Percentiles rank a stretch among this genome's conserved stretches.
These are phyloP conservation scores for Calcarius lapponicus DNA, from an alignment of 2,797 vertebrate genomes.

Conservation along the genomic window DNA sequence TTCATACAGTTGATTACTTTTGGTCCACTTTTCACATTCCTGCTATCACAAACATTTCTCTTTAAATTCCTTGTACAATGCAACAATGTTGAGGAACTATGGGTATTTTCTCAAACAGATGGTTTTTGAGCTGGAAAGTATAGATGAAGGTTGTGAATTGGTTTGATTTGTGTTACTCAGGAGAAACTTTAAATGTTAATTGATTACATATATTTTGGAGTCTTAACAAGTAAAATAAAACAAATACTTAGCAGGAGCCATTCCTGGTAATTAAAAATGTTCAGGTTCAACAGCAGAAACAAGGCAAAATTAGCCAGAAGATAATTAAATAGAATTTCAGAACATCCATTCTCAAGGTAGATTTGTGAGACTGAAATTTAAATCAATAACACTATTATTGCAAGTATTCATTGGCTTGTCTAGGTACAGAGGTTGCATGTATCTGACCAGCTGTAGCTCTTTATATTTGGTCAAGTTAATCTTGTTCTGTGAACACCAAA, in stretches of 20 bases:
- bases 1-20: neutral
- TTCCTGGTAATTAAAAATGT: neutral
- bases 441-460: neutral
- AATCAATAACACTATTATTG: neutral
- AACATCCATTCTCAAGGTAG: neutral
- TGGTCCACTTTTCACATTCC: neutral
- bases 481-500: neutral
- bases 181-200: neutral
- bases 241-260: neutral
- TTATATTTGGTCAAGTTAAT: neutral
- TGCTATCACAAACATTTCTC: neutral
- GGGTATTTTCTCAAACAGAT: neutral
- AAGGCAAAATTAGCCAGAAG: constrained; percentile 13
- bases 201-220: neutral
- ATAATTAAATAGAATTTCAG: constrained; percentile 9
- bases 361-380: neutral
- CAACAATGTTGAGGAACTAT: neutral
- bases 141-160: neutral
- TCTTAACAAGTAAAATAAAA: neutral
- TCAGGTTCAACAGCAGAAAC: neutral
- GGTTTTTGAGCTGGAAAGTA: neutral
- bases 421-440: neutral
- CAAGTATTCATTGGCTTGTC: neutral
- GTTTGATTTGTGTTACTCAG: neutral
- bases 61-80: neutral